Evolutionary conservation across 2,888 invertebrate species (phyloP).

Genomic region (Steinernema carpocapsae): DNA sequence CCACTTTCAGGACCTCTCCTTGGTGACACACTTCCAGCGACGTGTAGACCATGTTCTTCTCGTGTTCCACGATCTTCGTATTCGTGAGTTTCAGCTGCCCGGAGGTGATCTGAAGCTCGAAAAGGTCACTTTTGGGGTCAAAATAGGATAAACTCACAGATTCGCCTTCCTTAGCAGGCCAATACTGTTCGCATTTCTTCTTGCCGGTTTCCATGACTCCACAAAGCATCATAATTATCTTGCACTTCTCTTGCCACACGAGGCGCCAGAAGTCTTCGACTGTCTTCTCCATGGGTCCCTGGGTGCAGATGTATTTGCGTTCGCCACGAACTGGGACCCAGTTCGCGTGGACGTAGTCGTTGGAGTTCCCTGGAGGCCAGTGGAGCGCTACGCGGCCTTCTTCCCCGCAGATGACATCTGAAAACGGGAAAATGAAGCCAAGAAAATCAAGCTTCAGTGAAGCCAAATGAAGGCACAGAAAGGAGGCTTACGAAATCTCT

Average conservation of each 20-base stretch:
- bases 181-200: conserved; percentile 62
- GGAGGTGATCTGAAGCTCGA: conserved; percentile 37
- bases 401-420: conserved; percentile 55
- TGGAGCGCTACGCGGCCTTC: conserved; percentile 49
- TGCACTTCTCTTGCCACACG: conserved; percentile 58
- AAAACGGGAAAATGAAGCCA: not conserved
- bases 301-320: conserved; percentile 54
- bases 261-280: conserved; percentile 59
- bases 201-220: conserved; percentile 56
- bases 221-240: conserved; percentile 57
- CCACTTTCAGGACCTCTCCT: conserved; percentile 40
- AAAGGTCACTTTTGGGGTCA: no score
- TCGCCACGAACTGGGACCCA: conserved; percentile 49
- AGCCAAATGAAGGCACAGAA: no score
- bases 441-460: no score
- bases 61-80: conserved; percentile 46
- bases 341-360: conserved; percentile 62
- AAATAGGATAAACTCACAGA: conserved; percentile 21
- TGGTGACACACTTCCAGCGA: conserved; percentile 46
- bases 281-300: conserved; percentile 56
- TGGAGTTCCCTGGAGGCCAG: conserved; percentile 44
- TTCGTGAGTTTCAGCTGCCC: conserved; percentile 50
- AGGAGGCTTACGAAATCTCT: not conserved
- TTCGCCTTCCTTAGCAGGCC: conserved; percentile 47
- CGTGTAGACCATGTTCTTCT: conserved; percentile 47